Conservation (phyloP, 2,113 vertebrate species). For the Microcebus lehilahytsara region DNA sequence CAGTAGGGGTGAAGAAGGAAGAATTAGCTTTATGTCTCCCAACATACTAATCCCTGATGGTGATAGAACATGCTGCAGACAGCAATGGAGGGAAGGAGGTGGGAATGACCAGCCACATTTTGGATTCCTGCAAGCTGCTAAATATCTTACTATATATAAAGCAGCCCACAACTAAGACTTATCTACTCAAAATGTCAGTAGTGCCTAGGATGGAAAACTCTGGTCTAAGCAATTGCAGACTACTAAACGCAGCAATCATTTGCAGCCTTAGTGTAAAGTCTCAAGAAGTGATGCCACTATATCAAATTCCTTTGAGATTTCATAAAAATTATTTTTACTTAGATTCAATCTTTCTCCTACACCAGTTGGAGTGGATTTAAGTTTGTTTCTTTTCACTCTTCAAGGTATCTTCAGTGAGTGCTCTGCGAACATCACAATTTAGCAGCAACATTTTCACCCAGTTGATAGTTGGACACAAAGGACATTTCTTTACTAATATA, state of each 20-base stretch:
- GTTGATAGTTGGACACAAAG: not conserved
- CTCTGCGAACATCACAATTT: not conserved
- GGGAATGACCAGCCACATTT: not conserved
- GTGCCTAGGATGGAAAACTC: not conserved
- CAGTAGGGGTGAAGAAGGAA: fast-evolving
- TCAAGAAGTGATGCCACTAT: not conserved
- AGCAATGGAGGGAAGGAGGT: not conserved
- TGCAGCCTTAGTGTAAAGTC: not conserved
- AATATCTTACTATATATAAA: not conserved
- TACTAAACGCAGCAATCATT: not conserved
- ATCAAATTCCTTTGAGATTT: not conserved
- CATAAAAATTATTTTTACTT: not conserved
- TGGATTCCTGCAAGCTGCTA: not conserved
- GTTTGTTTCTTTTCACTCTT: not conserved
- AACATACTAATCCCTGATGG: not conserved
- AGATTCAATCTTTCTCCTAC: not conserved
- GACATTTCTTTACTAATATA: not conserved
- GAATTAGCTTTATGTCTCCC: not conserved
- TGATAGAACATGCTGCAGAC: fast-evolving
- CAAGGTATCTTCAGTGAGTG: not conserved
- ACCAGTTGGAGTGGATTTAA: not conserved
- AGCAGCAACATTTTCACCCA: not conserved
- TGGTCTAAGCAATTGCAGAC: fast-evolving
- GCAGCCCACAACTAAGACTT: not conserved
- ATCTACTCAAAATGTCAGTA: too few species aligned